Evolutionary conservation across 2,113 vertebrate species (phyloP).

Genomic region (Numida meleagris): DNA sequence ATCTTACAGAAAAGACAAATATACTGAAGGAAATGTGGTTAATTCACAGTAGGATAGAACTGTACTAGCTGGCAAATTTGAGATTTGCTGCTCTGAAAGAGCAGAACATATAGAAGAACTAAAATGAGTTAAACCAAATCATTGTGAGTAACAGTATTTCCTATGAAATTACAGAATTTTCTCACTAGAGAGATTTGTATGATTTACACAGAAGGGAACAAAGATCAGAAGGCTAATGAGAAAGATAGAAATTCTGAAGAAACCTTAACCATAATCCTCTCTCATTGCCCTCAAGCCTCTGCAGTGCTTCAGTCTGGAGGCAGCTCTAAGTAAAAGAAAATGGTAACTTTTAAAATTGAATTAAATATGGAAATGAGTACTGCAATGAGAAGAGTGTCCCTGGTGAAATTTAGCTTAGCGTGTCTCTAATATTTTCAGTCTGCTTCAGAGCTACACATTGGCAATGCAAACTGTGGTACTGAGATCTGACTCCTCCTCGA

Average conservation of each 20-base stretch:
- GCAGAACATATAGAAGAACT: neutral
- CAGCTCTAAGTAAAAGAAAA: neutral
- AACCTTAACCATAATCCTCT: neutral
- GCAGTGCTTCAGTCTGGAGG: neutral
- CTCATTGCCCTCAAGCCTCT: neutral
- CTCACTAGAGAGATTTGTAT: neutral
- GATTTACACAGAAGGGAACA: neutral
- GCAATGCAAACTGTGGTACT: neutral
- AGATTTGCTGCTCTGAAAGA: conserved; percentile 5
- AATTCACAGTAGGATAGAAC: conserved; percentile 12
- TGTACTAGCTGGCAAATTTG: neutral
- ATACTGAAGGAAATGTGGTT: neutral
- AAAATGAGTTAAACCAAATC: neutral
- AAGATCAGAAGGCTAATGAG: neutral
- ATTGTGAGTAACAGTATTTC: conserved; percentile 21
- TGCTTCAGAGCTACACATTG: neutral
- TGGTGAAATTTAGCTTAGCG: neutral
- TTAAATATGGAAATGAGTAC: neutral
- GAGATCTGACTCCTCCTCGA: neutral
- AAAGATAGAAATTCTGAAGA: neutral
- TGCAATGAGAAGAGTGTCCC: neutral
- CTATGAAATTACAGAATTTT: conserved; percentile 4
- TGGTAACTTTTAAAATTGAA: neutral
- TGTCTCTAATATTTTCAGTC: neutral
- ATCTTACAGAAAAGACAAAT: neutral